Evolutionary conservation across 2,797 vertebrate genomes (phyloP).

Genomic region (Neopelma chrysocephalum): DNA sequence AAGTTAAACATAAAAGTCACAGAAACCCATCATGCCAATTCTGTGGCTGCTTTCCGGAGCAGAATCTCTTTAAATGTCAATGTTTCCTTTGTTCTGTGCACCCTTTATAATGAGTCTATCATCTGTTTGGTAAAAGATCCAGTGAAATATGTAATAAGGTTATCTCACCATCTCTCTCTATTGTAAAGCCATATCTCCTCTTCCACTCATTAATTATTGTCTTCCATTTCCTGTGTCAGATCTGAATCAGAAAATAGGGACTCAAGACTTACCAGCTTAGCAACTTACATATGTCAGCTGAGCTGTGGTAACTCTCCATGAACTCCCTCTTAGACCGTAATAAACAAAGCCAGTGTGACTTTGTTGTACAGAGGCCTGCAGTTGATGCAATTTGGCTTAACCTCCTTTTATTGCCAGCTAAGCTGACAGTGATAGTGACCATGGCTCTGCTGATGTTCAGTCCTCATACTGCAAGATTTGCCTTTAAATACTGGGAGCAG

Average conservation of each 20-base stretch:
- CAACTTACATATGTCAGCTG: constrained; percentile 19
- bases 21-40: constrained; percentile 38
- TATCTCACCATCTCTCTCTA: constrained; percentile 58
- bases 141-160: constrained; percentile 53
- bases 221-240: constrained; percentile 56
- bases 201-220: constrained; percentile 65
- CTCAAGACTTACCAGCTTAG: constrained; percentile 27
- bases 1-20: constrained; percentile 27
- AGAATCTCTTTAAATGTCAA: constrained; percentile 55
- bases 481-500: constrained; percentile 10
- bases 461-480: neutral
- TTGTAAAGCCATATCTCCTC: constrained; percentile 50
- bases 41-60: constrained; percentile 35
- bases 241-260: constrained; percentile 47
- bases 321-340: neutral
- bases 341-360: constrained; percentile 12
- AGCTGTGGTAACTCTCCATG: constrained; percentile 1
- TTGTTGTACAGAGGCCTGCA: neutral
- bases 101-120: constrained; percentile 55
- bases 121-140: constrained; percentile 60
- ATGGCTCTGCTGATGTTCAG: neutral
- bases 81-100: constrained; percentile 47
- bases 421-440: neutral
- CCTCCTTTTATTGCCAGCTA: neutral
- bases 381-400: neutral